Evolutionary conservation across 1,140 invertebrate genomes (phyloP), one percentile per base, ranked within the genome.

Genomic region (Cyclargus thomasi): DNA sequence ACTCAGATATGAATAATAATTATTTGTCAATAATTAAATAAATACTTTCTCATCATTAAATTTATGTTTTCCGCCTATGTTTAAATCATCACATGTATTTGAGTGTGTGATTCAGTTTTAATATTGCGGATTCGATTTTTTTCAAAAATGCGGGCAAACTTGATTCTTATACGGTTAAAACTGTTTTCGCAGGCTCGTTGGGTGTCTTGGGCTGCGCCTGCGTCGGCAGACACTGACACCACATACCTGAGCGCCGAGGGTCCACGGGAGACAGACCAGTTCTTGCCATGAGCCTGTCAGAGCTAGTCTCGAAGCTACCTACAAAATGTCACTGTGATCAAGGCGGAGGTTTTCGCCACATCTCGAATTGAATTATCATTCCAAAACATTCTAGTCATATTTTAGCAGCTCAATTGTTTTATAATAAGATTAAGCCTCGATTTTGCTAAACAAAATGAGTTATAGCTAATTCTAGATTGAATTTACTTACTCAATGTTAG

Each of bases 221-320:
- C 83, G 18, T 83, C 84, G 17, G 76, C 78, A 23, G 70, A 74
- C 74, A 88, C 86, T 23, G 84, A 88, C 75, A 83, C 84, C 53
- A 86, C 86, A 22, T 86, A 88, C 78, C 84, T 88, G 23, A 88
- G 84, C 75, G 67, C 74, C n/a, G 82, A 84, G 4, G 21, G 39
- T 57, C 74, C 78, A 70, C 74, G 69, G 53, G 81, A 80, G 68
- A 71, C 69, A 21, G 83, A 83, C 75, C 71, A 74, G 55, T 83
- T 83, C 70, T 70, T 84, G 69, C 74, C 80, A 39, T 78, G 70
- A 71, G 39, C 65, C 35, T 8, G 55, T 29, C 8, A 8, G 70
- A 71, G 39, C 65, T 21, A 11, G 39, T 47, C 39, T 47, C 39
- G 39, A 47, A 47, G 1, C 6, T 8, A 8, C 14, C 39, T 16